Evolutionary conservation across 2,797 vertebrate genomes (phyloP).

Genomic region (Alauda arvensis): DNA sequence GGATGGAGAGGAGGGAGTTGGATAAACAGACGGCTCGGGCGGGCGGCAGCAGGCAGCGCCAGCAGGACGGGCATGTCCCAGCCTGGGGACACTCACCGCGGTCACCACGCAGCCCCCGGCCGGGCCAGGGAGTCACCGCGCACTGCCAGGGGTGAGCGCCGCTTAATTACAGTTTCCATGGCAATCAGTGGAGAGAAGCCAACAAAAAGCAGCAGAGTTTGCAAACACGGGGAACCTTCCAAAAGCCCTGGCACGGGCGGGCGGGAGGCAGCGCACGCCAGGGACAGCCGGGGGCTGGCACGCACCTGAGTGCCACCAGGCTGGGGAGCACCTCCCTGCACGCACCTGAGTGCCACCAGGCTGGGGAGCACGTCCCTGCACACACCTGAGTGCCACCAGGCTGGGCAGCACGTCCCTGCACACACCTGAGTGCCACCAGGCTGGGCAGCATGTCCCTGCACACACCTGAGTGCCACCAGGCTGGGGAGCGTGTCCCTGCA

Average conservation of each 20-base stretch:
- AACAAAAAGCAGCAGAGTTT: conserved; percentile 21
- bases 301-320: neutral
- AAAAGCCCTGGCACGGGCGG: neutral
- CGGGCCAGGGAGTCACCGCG: neutral
- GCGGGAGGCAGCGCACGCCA: rapidly evolving
- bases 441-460: too few relatives aligned
- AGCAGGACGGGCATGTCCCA: neutral
- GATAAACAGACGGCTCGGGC: conserved; percentile 52
- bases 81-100: neutral
- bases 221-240: neutral
- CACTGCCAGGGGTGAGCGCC: neutral
- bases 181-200: conserved; percentile 28
- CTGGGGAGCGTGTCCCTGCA: too few relatives aligned
- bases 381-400: too few relatives aligned
- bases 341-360: too few relatives aligned
- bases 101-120: neutral
- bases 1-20: conserved; percentile 59
- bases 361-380: too few relatives aligned
- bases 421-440: too few relatives aligned
- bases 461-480: too few relatives aligned
- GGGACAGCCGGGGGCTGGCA: neutral
- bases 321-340: neutral
- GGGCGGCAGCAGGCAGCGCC: neutral
- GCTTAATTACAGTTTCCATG: conserved; percentile 61
- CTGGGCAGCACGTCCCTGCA: too few relatives aligned